These are phyloP conservation scores for Ricordea florida DNA, from an alignment of 92 coral and sea anemone genomes.

Conservation along the genomic window DNA sequence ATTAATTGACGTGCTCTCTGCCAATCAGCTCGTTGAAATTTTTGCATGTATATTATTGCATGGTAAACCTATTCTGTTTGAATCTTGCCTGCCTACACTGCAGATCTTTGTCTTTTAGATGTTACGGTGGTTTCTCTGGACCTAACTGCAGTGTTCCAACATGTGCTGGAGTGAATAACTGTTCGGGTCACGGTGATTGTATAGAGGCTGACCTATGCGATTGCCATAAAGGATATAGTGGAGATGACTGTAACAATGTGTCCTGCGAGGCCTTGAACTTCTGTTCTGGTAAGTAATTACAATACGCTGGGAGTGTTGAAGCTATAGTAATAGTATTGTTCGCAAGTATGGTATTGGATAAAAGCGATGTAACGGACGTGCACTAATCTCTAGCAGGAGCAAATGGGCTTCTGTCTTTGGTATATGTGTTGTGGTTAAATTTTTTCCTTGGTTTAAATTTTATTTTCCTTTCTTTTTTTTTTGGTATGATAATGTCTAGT, in stretches of 20 bases:
- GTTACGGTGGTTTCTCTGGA: slow-evolving; percentile 51
- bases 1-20: no score
- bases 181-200: slow-evolving; percentile 48
- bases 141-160: slow-evolving; percentile 9
- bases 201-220: slow-evolving; percentile 54
- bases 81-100: no score
- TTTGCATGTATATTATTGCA: background rate
- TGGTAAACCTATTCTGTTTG: background rate
- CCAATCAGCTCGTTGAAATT: background rate
- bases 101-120: background rate
- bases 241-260: slow-evolving; percentile 28
- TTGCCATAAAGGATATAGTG: slow-evolving; percentile 39
- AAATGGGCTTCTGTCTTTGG: no score
- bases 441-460: no score
- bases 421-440: no score
- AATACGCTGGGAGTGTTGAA: no score
- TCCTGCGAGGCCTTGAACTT: slow-evolving; percentile 35
- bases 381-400: no score
- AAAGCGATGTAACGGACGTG: no score
- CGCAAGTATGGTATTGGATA: no score
- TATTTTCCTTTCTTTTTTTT: no score
- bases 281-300: slow-evolving; percentile 39
- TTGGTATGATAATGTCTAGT: no score
- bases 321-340: no score
- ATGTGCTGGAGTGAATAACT: slow-evolving; percentile 36